Evolutionary conservation across 2,888 invertebrate genomes (phyloP).

Genomic region (Amaurobius ferox): DNA sequence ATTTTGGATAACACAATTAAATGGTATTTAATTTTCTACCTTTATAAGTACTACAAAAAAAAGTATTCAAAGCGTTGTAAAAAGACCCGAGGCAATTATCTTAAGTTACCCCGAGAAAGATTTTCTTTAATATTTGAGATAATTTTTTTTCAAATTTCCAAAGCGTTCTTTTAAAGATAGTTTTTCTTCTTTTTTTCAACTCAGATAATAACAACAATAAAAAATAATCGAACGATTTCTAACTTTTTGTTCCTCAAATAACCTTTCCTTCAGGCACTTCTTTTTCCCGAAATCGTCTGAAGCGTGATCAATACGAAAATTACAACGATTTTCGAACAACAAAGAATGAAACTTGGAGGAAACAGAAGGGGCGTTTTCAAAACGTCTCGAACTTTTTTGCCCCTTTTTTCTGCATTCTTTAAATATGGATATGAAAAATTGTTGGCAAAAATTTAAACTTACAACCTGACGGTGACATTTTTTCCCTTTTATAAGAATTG

Average conservation of each 20-base stretch:
- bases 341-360: constrained; percentile 14
- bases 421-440: constrained; percentile 12
- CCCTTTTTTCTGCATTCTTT: constrained; percentile 18
- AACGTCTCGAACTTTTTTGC: constrained; percentile 26
- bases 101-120: too few relatives aligned
- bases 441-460: constrained; percentile 22
- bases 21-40: too few relatives aligned
- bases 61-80: too few relatives aligned
- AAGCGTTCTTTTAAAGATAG: too few relatives aligned
- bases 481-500: too few relatives aligned
- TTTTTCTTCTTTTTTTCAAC: too few relatives aligned
- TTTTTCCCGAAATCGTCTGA: constrained; percentile 33
- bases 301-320: constrained; percentile 68
- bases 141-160: too few relatives aligned
- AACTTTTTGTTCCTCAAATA: background rate
- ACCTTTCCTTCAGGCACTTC: background rate
- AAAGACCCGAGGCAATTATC: too few relatives aligned
- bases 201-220: background rate
- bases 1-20: too few relatives aligned
- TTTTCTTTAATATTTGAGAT: too few relatives aligned
- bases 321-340: constrained; percentile 54
- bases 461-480: too few relatives aligned
- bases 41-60: too few relatives aligned
- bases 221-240: background rate
- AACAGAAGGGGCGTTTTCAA: constrained; percentile 26